These are phyloP conservation scores for Oceanodroma tethys DNA, from an alignment of 2,113 vertebrate genomes.

Conservation along the genomic window DNA sequence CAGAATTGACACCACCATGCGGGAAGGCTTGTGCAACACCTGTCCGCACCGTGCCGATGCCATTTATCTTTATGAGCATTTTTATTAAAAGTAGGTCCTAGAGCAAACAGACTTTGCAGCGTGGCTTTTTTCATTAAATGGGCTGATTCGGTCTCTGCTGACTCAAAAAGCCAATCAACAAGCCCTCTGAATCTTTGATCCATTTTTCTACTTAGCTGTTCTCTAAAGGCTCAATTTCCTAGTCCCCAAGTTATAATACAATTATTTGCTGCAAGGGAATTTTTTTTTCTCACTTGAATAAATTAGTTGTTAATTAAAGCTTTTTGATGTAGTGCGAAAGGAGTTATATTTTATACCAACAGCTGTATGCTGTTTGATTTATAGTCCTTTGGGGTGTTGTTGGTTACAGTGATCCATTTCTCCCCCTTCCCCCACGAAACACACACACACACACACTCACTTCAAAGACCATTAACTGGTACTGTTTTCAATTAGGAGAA, in stretches of 20 bases:
- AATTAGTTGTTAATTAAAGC: conserved; percentile 74
- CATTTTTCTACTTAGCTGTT: conserved; percentile 46
- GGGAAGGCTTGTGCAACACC: not conserved
- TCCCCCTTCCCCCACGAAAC: not conserved
- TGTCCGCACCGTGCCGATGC: not conserved
- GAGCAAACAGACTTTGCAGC: not conserved
- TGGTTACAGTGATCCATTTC: not conserved
- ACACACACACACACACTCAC: no score
- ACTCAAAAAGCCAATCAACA: conserved; percentile 11
- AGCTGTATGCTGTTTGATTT: conserved; percentile 63
- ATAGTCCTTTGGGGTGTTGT: conserved; percentile 46
- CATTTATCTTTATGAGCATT: not conserved
- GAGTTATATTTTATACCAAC: conserved; percentile 50
- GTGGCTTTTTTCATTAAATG: not conserved
- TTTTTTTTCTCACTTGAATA: conserved; percentile 51
- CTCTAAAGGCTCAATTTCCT: conserved; percentile 58
- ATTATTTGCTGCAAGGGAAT: conserved; percentile 29
- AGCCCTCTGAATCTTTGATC: conserved; percentile 54
- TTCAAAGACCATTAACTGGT: conserved; percentile 6
- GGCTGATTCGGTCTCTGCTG: not conserved
- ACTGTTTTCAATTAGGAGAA: not conserved
- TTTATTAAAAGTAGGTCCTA: not conserved
- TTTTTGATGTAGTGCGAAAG: conserved; percentile 63
- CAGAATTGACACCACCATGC: accelerated
- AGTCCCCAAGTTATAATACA: conserved; percentile 48